Evolutionary conservation across 2,797 vertebrate genomes (phyloP).

Genomic region (Knipowitschia caucasica): DNA sequence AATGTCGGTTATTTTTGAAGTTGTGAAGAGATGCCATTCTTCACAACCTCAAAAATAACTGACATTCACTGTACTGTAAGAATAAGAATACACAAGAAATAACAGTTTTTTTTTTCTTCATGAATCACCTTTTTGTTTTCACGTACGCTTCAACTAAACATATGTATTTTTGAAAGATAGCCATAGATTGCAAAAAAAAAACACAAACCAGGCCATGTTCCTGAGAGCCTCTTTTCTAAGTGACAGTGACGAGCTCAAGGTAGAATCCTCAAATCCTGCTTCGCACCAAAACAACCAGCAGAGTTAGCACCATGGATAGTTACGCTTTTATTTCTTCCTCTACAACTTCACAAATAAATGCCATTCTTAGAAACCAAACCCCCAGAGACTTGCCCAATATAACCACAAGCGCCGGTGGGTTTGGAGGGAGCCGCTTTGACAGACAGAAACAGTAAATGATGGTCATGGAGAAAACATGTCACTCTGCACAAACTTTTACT

Average conservation of each 20-base stretch:
- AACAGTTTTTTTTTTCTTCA: no score
- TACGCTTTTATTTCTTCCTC: neutral
- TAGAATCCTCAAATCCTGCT: neutral
- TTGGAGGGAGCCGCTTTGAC: neutral
- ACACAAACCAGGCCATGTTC: neutral
- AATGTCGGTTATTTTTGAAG: no score
- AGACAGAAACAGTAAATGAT: conserved; percentile 8
- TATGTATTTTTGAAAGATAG: no score
- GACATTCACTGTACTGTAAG: no score
- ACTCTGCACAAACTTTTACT: neutral
- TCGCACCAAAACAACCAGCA: conserved; percentile 1
- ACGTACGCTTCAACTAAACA: no score
- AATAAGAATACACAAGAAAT: no score
- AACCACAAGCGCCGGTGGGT: conserved; percentile 6
- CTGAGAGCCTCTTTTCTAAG: neutral
- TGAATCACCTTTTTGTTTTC: no score
- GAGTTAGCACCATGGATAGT: neutral
- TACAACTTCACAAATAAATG: conserved; percentile 7
- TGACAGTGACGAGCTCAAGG: conserved; percentile 1
- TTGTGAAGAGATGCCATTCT: no score
- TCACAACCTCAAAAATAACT: no score
- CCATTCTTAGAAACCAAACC: neutral
- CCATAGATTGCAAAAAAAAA: no score
- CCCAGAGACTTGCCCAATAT: conserved; percentile 5
- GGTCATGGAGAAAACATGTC: conserved; percentile 7